These are phyloP conservation scores for Pelecanus crispus DNA, from an alignment of 2,113 vertebrate genomes.

Conservation along the genomic window DNA sequence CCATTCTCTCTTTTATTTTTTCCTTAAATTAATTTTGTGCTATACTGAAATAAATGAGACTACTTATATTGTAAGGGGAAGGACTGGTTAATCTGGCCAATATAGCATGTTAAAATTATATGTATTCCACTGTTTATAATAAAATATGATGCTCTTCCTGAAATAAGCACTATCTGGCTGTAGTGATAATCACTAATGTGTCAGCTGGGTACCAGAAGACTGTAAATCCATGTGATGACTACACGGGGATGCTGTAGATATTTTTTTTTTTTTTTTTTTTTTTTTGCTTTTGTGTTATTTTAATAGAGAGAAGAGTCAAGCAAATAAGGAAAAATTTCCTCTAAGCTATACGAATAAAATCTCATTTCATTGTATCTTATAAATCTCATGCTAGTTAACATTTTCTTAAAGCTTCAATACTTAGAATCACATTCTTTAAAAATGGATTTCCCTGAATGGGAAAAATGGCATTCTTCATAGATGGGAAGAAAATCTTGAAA, in stretches of 20 bases:
- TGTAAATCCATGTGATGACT: background rate
- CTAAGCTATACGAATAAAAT: background rate
- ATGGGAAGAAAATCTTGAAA: background rate
- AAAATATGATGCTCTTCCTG: background rate
- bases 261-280: background rate
- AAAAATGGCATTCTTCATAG: background rate
- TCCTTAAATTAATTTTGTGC: background rate
- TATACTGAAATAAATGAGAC: background rate
- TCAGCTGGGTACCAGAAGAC: background rate
- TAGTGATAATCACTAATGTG: background rate
- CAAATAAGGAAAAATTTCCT: background rate
- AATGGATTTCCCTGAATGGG: background rate
- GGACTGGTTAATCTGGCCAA: background rate
- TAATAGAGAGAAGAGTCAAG: background rate
- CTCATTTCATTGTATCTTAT: background rate
- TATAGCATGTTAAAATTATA: background rate
- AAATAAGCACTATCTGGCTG: conserved; percentile 11
- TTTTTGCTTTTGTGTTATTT: background rate
- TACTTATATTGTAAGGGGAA: background rate
- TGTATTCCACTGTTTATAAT: background rate
- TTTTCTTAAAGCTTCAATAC: background rate
- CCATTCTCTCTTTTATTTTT: background rate
- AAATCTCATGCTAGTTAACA: background rate
- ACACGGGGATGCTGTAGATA: background rate
- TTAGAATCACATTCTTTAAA: background rate